Evolutionary conservation across 2,797 vertebrate genomes (phyloP), one percentile per base, ranked within the genome.

Genomic region (Avahi laniger): DNA sequence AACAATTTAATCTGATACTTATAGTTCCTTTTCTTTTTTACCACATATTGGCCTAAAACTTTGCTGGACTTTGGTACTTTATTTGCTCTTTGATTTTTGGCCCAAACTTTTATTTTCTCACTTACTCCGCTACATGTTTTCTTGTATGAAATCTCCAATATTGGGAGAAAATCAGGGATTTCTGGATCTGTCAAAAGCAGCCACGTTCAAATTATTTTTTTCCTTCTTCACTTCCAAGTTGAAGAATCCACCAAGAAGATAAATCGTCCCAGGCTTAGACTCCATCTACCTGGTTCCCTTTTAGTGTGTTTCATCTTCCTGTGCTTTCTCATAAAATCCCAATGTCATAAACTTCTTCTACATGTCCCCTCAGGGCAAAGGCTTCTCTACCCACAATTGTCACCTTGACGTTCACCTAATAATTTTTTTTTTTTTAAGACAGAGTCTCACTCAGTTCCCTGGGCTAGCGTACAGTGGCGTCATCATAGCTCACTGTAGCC

Each of bases 81-180:
- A 84, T 41, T 89, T 89, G 41, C 57, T 95, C 52, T 92, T 94
- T 92, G 73, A 33, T 73, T 93, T 38, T 4, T n/a, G 28, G 33
- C 20, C 63, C 46, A 43, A 38, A 78, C 18, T 69, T 90, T 70
- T 63, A 81, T 76, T 81, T 91, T 20, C 63, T 59, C 91, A 43
- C 7, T 54, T 83, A 76, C 28, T 65, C 50, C 20, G 59, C 48
- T 73, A 33, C 30, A 48, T n/a, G 22, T 89, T 89, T 84, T 86
- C 59, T 81, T 85, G 9, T 48, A 22, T 80, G 57, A 73, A 41
- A 92, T 85, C 35, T 35, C 65, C 50, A 63, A 52, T 22, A 46
- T 2, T 52, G 35, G 78, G 46, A 95, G n/a, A 59, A 93, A 70
- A 54, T 61, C 65, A 65, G 38, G 38, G 79, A 75, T 79, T 87